Conservation (phyloP, 2,888 invertebrate species). For the Auanema freiburgensis region DNA sequence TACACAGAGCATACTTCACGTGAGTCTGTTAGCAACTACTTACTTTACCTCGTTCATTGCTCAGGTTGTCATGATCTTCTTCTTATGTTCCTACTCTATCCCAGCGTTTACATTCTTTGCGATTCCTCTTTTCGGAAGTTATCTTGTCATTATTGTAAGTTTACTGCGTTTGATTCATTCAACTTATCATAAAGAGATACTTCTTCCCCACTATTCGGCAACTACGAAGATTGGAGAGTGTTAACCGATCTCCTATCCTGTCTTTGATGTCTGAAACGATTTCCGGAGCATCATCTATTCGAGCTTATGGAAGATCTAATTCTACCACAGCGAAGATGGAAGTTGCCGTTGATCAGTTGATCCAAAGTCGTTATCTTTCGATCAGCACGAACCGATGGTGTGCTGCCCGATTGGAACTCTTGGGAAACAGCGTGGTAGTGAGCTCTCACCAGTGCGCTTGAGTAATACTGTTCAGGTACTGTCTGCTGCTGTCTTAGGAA, state of each 20-base stretch:
- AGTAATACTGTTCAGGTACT: conserved; percentile 70
- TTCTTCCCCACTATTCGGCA: conserved; percentile 91
- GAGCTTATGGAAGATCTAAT: conserved; percentile 50
- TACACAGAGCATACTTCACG: conserved; percentile 31
- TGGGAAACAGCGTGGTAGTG: conserved; percentile 75
- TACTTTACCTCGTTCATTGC: neutral
- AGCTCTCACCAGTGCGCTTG: neutral
- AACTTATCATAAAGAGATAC: conserved; percentile 73
- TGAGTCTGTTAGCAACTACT: conserved; percentile 1
- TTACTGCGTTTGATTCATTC: neutral
- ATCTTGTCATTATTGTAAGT: conserved; percentile 46
- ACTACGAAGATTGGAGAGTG: conserved; percentile 86
- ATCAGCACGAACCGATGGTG: conserved; percentile 73
- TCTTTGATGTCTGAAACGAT: conserved; percentile 94
- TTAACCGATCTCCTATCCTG: conserved; percentile 91
- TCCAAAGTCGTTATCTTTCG: conserved; percentile 45
- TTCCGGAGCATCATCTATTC: conserved; percentile 68
- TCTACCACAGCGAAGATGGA: neutral
- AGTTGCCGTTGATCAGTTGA: conserved; percentile 5
- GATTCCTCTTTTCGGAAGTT: conserved; percentile 42
- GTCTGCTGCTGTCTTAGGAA: conserved; percentile 88
- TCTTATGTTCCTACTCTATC: conserved; percentile 37
- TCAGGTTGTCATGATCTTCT: conserved; percentile 31
- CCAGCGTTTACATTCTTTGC: conserved; percentile 47
- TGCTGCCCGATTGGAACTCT: conserved; percentile 88